Percentiles rank a stretch among this genome's conserved stretches.
Conservation (phyloP, 2,888 invertebrate genomes). For the Idaea biselata region DNA sequence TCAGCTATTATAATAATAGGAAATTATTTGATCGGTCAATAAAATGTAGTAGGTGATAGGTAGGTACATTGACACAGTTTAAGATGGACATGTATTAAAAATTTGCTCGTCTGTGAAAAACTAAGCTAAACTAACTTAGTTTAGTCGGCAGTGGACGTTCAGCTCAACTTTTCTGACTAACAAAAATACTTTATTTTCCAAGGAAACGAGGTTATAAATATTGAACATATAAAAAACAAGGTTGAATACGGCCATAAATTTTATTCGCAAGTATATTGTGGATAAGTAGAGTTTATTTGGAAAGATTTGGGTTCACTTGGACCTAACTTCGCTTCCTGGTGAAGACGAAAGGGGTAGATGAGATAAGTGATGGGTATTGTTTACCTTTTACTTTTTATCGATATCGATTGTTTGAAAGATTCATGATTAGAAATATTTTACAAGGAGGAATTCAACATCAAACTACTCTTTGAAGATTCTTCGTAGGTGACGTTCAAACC, state of each 20-base stretch:
- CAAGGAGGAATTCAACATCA: too few relatives aligned
- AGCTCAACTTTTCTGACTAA: too few relatives aligned
- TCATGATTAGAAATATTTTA: neutral
- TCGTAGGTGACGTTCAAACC: too few relatives aligned
- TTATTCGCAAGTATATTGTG: slow-evolving; percentile 47
- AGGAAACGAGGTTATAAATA: neutral
- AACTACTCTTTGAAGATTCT: too few relatives aligned
- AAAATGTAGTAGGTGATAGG: too few relatives aligned
- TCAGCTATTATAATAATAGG: too few relatives aligned
- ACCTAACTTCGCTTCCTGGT: slow-evolving; percentile 48
- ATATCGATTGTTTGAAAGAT: slow-evolving; percentile 15
- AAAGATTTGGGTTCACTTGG: slow-evolving; percentile 57
- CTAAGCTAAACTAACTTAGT: too few relatives aligned
- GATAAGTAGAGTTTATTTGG: slow-evolving; percentile 70
- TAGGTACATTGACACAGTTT: too few relatives aligned
- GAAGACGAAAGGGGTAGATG: slow-evolving; percentile 18
- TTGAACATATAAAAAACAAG: neutral
- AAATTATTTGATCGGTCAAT: too few relatives aligned
- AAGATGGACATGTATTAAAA: too few relatives aligned
- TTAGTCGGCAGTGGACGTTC: too few relatives aligned
- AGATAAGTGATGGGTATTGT: neutral
- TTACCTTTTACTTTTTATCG: slow-evolving; percentile 19
- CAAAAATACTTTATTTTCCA: neutral
- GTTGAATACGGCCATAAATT: neutral
- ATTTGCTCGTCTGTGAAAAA: too few relatives aligned